Evolutionary conservation across 2,888 invertebrate genomes (phyloP), one percentile per base, ranked within the genome.

Genomic region (Melitaea athalia): DNA sequence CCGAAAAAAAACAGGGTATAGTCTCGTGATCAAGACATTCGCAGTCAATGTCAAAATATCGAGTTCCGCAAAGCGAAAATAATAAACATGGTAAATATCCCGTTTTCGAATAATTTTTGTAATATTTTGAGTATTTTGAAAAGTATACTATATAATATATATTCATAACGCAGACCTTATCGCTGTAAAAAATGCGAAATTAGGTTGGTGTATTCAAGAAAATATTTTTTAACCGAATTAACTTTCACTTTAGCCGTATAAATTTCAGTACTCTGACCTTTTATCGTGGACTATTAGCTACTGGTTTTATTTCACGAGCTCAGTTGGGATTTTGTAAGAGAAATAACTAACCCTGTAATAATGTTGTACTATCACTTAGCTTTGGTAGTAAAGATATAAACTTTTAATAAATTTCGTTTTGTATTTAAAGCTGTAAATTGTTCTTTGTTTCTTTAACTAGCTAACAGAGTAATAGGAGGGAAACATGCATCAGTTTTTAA

Each of bases 211-310:
- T 62, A 68, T 49, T 72, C 50, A 60, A 57, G 61, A 65, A 72
- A 71, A 59, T 62, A 69, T 69, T 61, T 71, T 59, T 64, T 74
- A 69, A 69, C 69, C 67, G 66, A 71, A 74, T 74, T 71, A 69
- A 72, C 64, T 70, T 66, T 69, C 70, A 67, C 66, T 74, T 67
- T 64, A 57, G 71, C 60, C 55, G 64, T 71, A 72, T 68, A 71
- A 72, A 72, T 69, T 72, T 72, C 71, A 69, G 68, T 60, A 55
- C 53, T 64, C 57, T 64, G 63, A 66, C 63, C 67, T 69, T 71
- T 72, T 74, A 71, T 69, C 71, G 64, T 65, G 38, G 63, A 66
- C 66, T 63, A 63, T 70, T 70, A 70, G 72, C 55, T 64, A 42
- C 60, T 68, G 57, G 57, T 57, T 57, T 57, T 57, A 57, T 57